Evolutionary conservation across 2,113 vertebrate genomes (phyloP).

Genomic region (Barnardius zonarius): DNA sequence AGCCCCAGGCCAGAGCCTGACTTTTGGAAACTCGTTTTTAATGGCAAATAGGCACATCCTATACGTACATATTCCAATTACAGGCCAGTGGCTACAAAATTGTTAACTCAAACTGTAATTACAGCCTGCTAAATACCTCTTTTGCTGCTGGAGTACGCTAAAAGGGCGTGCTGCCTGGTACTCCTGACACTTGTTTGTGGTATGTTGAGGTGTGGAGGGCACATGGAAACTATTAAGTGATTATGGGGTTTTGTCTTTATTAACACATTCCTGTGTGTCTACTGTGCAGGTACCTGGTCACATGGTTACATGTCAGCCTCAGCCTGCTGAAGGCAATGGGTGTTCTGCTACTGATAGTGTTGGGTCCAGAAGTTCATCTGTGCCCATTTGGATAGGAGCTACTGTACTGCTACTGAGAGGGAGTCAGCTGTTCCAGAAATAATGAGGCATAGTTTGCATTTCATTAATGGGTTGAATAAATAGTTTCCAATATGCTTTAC

Average conservation of each 20-base stretch:
- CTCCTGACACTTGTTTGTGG: neutral
- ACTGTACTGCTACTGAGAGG: fast-evolving
- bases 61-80: neutral
- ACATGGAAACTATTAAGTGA: neutral
- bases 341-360: fast-evolving
- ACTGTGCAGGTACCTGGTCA: neutral
- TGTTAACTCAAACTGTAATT: neutral
- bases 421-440: neutral
- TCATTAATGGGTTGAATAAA: neutral
- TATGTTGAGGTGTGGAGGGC: neutral
- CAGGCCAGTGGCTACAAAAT: neutral
- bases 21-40: neutral
- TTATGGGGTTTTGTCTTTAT: neutral
- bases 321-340: neutral
- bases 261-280: neutral
- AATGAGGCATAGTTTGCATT: neutral
- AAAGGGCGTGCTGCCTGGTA: neutral
- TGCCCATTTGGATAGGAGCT: neutral
- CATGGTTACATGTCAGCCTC: neutral
- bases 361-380: neutral
- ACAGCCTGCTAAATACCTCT: neutral
- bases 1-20: neutral
- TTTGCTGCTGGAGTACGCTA: neutral
- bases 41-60: neutral
- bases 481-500: neutral